Conservation (phyloP, 2,797 vertebrate species). For the Sebastolobus alascanus region DNA sequence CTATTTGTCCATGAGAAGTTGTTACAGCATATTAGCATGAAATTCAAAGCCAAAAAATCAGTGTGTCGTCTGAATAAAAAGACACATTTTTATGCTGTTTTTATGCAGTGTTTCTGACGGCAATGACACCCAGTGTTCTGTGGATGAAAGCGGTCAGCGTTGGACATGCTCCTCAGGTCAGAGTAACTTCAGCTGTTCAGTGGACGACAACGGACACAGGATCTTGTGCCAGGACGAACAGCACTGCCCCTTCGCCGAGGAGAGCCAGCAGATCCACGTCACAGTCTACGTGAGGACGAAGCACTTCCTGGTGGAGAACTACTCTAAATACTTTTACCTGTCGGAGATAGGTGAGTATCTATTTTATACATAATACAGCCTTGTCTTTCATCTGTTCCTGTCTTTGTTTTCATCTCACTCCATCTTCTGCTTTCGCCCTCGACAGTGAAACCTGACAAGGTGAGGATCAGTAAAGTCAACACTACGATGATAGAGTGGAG, state of each 20-base stretch:
- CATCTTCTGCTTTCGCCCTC: neutral
- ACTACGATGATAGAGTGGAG: constrained; percentile 68
- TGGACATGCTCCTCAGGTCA: constrained; percentile 69
- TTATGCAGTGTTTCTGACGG: constrained; percentile 22
- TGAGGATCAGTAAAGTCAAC: constrained; percentile 70
- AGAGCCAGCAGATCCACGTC: constrained; percentile 68
- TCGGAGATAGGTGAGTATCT: constrained; percentile 79
- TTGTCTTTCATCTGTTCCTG: neutral
- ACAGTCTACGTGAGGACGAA: constrained; percentile 65
- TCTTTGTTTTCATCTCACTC: neutral
- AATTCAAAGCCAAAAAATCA: neutral
- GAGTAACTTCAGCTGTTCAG: constrained; percentile 72
- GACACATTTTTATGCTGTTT: neutral
- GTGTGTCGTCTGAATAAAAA: neutral
- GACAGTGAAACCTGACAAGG: constrained; percentile 83
- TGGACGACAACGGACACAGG: constrained; percentile 51
- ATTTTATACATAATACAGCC: no score
- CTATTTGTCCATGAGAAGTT: neutral
- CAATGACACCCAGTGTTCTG: constrained; percentile 24
- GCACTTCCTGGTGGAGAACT: constrained; percentile 76
- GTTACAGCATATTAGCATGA: neutral
- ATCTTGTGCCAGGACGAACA: constrained; percentile 73
- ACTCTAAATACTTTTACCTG: constrained; percentile 73
- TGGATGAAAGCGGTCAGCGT: constrained; percentile 18
- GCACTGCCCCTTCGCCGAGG: constrained; percentile 81